Evolutionary conservation across 64 coral and sea anemone genomes (phyloP), one percentile per base, ranked within the genome.

Genomic region (Pocillopora damicornis): DNA sequence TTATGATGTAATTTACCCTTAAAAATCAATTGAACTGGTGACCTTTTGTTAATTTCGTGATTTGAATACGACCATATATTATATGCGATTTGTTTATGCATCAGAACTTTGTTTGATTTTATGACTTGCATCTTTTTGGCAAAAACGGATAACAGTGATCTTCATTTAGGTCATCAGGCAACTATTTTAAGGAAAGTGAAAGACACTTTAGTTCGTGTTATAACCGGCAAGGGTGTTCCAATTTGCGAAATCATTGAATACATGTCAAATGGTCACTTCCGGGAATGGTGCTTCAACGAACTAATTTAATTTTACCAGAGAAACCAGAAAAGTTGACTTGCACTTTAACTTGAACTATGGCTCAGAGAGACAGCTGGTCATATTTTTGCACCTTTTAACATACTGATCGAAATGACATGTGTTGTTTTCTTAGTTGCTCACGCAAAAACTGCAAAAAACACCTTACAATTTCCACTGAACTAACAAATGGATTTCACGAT

Each of bases 1-100:
- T 20, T 26, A 85, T 85, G 81, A 85, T 85, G 81, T 85, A 85
- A 85, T 85, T 85, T 73, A n/a, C 64, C 71, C 65, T 85, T n/a
- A 45, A 85, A 72, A 72, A 63, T 68, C 81, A 85, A 34, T 72
- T 22, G 51, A 85, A 85, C 81, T 68, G 81, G 42, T 85, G 81
- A 85, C 81, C 63, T 85, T 37, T 85, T 22, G 64, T 45, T 58
- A 20, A 71, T 22, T 8, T 63, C 42, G 9, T 63, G 77, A 25
- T 17, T 79, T 17, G 60, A 59, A 61, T 12, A 7, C 20, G 60
- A 59, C 59, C 13, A 9, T 23, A 23, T 23, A 25, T 71, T 71
- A 71, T 23, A 20, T 25, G 11, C 20, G n/a, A 30, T 11, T 25
- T 71, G 7, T 30, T 23, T 23, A 10, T 30, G 20, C 6, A 71